Base-by-base conservation (phyloP, 2,888 invertebrate genomes). In the Eilema griseolum region DNA sequence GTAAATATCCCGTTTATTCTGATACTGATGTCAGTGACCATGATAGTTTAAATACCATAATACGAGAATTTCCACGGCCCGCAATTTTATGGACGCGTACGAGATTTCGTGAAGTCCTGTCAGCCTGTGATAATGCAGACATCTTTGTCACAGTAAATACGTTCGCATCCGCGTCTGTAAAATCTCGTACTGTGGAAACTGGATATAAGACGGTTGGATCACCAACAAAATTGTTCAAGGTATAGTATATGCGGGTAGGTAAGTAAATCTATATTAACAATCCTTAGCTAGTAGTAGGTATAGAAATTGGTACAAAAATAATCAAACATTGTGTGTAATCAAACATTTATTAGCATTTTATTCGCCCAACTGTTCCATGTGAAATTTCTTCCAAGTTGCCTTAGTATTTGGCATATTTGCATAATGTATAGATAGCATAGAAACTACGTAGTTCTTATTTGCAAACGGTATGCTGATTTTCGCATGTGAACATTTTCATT, bases 381-480 rank as follows among this genome's bases (percentile, higher is more conserved):
- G 52, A 10, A n/a, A 52, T 52, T 52, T n/a, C n/a, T 52, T 52
- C 52, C 8, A n/a, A 52, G 52, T 52, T n/a, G 20, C 20, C 52
- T 46, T 46, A 52, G 52, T 52, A 52, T 52, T 52, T 52, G 10
- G n/a, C 20, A n/a, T 52, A 52, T 52, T n/a, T 52, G 52, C 52
- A 52, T 52, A 52, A 52, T 52, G 46, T 46, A 46, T 46, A 46
- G 20, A 20, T 46, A 46, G 46, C 46, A 46, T 46, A 46, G 46
- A 46, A 46, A 20, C 46, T 46, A 46, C 20, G 46, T 46, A 20
- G 46, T 46, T 46, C 46, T 46, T 46, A 46, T 46, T 46, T 46
- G 46, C 46, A 46, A 46, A 46, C 46, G 20, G 46, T 46, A 46
- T 46, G 52, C 52, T 52, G 52, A n/a, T 52, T 46, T 52, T 52